Conservation (phyloP, 2,888 invertebrate species). For the Muscina levida region DNA sequence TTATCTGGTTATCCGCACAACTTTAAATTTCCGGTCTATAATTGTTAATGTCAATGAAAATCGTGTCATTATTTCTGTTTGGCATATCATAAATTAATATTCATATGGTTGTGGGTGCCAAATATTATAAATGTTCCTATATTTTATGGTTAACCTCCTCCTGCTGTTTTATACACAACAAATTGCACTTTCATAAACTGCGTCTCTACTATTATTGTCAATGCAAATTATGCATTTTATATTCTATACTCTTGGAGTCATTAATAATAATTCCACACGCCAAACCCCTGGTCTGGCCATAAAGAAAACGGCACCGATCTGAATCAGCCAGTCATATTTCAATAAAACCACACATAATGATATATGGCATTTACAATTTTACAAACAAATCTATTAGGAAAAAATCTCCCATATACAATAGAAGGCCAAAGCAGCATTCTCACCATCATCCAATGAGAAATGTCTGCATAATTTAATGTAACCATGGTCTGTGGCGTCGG, state of each 20-base stretch:
- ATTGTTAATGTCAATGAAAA: constrained; percentile 1
- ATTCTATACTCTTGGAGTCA: constrained; percentile 49
- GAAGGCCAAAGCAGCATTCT: constrained; percentile 17
- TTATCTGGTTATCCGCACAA: not conserved
- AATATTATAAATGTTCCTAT: constrained; percentile 12
- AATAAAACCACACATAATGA: constrained; percentile 61
- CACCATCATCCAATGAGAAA: constrained; percentile 4
- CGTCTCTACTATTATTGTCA: constrained; percentile 53
- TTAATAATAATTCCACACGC: constrained; percentile 51
- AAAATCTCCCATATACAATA: not conserved
- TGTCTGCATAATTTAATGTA: constrained; percentile 28
- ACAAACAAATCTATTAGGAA: constrained; percentile 64
- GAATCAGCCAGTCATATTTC: constrained; percentile 55
- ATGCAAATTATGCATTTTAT: constrained; percentile 57
- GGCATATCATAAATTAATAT: constrained; percentile 28
- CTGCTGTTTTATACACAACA: constrained; percentile 45
- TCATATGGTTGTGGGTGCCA: constrained; percentile 25
- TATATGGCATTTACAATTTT: constrained; percentile 57
- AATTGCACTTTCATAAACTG: constrained; percentile 60
- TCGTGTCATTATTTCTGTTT: constrained; percentile 7
- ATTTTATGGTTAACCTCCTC: constrained; percentile 25
- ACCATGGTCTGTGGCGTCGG: not conserved
- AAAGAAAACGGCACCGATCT: not conserved
- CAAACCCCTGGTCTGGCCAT: not conserved
- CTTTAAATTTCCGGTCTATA: not conserved